phyloP scores from a whole-genome alignment of 2,888 invertebrate genomes.

The Stenodema calcarata region DNA sequence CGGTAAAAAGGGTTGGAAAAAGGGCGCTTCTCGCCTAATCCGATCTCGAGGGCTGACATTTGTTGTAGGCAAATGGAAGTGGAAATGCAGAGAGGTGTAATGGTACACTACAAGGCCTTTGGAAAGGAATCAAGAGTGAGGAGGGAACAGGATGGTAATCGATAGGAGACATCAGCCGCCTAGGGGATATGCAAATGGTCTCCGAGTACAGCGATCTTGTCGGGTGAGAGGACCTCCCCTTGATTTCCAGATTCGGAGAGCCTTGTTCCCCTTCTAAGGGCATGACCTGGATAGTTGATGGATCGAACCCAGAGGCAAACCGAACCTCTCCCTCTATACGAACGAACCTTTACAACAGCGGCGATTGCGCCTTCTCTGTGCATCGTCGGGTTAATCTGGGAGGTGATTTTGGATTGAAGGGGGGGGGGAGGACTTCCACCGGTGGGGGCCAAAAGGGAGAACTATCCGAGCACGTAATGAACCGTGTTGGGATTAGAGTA shows the following conservation, averaged over 20 bases:
- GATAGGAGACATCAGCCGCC: slow-evolving; percentile 42
- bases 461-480: neutral
- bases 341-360: neutral
- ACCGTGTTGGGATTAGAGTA: neutral
- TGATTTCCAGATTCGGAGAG: slow-evolving; percentile 38
- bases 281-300: slow-evolving; percentile 43
- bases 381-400: neutral
- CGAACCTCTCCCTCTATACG: neutral
- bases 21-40: neutral
- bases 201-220: slow-evolving; percentile 31
- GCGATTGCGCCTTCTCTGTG: neutral
- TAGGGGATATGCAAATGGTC: slow-evolving; percentile 43
- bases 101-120: slow-evolving; percentile 14
- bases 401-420: neutral
- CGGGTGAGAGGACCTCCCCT: neutral
- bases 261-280: slow-evolving; percentile 25
- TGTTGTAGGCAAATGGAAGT: neutral
- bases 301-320: neutral
- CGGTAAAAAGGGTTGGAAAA: neutral
- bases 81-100: slow-evolving; percentile 2
- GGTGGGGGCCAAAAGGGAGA: neutral
- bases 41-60: neutral
- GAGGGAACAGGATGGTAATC: slow-evolving; percentile 39
- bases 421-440: neutral
- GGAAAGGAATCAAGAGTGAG: slow-evolving; percentile 27